A percentile compares a stretch with the other conserved stretches of the same genome.
Conservation (phyloP, 2,888 invertebrate genomes). For the Tyria jacobaeae region DNA sequence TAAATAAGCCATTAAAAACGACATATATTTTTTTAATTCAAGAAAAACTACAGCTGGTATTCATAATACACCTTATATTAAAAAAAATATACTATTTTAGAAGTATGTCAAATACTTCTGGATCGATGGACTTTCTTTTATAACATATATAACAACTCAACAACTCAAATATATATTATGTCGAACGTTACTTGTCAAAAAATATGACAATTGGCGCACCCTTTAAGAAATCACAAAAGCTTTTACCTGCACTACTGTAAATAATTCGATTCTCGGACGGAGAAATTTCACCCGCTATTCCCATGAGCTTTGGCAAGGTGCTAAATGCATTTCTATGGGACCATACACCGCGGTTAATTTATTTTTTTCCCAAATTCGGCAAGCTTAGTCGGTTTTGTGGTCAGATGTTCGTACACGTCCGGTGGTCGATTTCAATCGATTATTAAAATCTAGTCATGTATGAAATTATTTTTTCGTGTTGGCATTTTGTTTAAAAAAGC, state of each 20-base stretch:
- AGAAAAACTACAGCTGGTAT: no score
- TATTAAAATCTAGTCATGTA: conserved; percentile 23
- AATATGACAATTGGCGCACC: conserved; percentile 39
- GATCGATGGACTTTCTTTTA: conserved; percentile 13
- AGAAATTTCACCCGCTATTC: conserved; percentile 45
- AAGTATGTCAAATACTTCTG: no score
- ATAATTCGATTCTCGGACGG: conserved; percentile 48
- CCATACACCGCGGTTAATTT: conserved; percentile 27
- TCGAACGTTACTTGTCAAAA: conserved; percentile 34
- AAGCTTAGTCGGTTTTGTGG: conserved; percentile 27
- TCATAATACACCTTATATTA: no score
- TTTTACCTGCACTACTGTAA: conserved; percentile 55
- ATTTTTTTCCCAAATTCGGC: conserved; percentile 15
- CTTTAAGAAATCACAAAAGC: conserved; percentile 31
- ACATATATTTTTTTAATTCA: no score
- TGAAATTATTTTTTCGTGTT: conserved; percentile 27
- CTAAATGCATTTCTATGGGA: conserved; percentile 41
- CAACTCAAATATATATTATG: conserved; percentile 4
- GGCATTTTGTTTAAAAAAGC: conserved; percentile 2
- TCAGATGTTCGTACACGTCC: conserved; percentile 25
- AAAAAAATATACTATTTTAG: no score
- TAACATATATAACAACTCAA: neutral
- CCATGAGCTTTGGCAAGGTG: conserved; percentile 61
- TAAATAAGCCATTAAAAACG: no score
- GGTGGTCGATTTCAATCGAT: conserved; percentile 38